phyloP scores from a whole-genome alignment of 1,140 invertebrate genomes.

The Ladona fulva region DNA sequence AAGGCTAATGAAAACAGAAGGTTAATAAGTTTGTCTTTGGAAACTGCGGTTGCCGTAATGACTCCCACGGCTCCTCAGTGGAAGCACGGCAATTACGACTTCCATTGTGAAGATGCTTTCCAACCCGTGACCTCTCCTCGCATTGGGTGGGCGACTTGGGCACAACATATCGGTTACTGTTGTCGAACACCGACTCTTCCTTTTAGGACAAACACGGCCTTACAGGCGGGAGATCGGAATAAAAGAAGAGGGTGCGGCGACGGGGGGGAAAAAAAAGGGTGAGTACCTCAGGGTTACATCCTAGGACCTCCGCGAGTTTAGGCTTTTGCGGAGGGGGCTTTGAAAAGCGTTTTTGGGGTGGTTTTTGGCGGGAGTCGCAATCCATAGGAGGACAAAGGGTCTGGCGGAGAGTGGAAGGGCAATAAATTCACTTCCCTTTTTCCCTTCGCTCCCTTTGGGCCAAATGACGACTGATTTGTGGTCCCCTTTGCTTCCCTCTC shows the following conservation, averaged over 20 bases:
- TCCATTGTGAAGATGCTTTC: too few species aligned
- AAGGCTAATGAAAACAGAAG: too few species aligned
- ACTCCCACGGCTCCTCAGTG: too few species aligned
- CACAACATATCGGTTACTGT: too few species aligned
- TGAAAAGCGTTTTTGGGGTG: background rate
- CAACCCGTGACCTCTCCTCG: too few species aligned
- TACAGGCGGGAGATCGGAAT: too few species aligned
- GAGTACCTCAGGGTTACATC: background rate
- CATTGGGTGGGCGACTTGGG: too few species aligned
- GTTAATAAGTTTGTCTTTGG: too few species aligned
- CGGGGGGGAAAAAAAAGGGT: background rate
- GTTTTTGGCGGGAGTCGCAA: background rate
- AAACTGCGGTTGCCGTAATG: too few species aligned
- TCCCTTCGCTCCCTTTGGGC: background rate
- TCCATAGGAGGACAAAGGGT: background rate
- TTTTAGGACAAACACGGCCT: too few species aligned
- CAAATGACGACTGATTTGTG: background rate
- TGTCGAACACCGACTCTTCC: too few species aligned
- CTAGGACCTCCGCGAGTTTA: background rate
- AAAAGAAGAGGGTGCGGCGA: background rate
- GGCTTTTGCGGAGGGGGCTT: background rate
- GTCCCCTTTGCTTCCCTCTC: background rate
- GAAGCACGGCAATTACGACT: too few species aligned
- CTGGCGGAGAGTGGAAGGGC: background rate
- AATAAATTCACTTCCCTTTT: constrained; percentile 7